Base-by-base conservation (phyloP, 2,888 invertebrate genomes). In the Halocaridina rubra region DNA sequence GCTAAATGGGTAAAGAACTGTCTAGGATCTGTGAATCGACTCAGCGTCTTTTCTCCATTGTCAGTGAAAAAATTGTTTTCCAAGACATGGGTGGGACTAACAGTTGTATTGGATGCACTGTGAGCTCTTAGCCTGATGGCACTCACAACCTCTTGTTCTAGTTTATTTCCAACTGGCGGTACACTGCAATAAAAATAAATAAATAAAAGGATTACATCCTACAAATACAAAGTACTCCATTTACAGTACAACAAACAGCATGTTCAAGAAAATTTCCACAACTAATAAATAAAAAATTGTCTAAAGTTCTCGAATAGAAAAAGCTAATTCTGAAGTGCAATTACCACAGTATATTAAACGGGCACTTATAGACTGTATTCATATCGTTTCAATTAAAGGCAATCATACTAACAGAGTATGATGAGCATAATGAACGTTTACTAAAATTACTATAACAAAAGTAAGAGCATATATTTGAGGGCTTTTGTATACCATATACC, bases 1-100 rank as follows among this genome's bases (percentile, higher is more conserved):
- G 82, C 27, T 5, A 82, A 39, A 22, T 27, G 22, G 7, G 24
- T 72, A 33, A 82, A 72, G 61, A 82, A 82, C 1, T 71, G 77
- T 30, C 71, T 82, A 29, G 72, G 71, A 59, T 72, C 67, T 27
- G 77, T 27, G 39, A 72, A 59, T 32, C 71, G 69, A 24, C 72
- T 82, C 30, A 78, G 29, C 2, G 46, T 78, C 16, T 27, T 61
- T 10, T 29, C 61, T 0, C n/a, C 3, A 10, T 64, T 39, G n/a
- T 7, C 10, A 64, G 32, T 81, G 72, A 57, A 59, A 59, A 77
- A 19, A n/a, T 46, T 71, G 24, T 29, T 30, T 4, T 33, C 24
- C 5, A 72, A 13, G 29, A 71, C 77, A 22, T 22, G 59, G 0
- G 72, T 27, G 16, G 82, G 72, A 29, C 16, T 39, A 71, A 78